Evolutionary conservation across 2,888 invertebrate species (phyloP), one percentile per base, ranked within the genome.

Genomic region (Helicoverpa assulta): DNA sequence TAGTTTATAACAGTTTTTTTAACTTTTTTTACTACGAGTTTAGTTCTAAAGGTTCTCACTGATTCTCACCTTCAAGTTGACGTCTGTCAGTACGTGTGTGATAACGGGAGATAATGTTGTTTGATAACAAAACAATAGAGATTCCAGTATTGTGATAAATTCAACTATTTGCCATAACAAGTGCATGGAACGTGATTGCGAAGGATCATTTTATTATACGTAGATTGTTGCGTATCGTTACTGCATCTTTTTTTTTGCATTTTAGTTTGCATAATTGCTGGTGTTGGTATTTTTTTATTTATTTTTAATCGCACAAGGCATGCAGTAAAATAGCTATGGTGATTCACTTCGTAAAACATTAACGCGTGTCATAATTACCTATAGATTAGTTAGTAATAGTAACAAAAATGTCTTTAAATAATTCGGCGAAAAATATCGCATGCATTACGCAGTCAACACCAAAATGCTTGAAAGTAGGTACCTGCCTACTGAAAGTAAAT

Each of bases 121-220:
- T 61, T 76, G 84, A 85, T 87, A 87, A 82, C 64, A 71, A 76
- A 60, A 87, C 86, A 87, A 87, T 87, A 75, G 82, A 84, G 73
- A 77, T 76, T 73, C 74, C 58, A 78, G 69, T 70, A 21, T 2
- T 72, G 65, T 70, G 80, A 80, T 80, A 83, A 83, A 73, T 72
- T 67, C 60, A 63, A 71, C 60, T 82, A 71, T 84, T 84, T 81
- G 70, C 74, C 63, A 52, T 66, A 70, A 79, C 76, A 73, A 78
- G 69, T 72, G 66, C 63, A 66, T 66, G 52, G 12, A 56, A 71
- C 58, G 52, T 72, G 71, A 80, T 80, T 75, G 26, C 43, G 1
- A 60, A 55, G 53, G 29, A 66, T 51, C 12, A 7, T 70, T 54
- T 40, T 52, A 57, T 60, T 59, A 37, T 63, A 52, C 60, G 26